These are phyloP conservation scores for Piezodorus guildinii DNA, from an alignment of 1,140 invertebrate species.

Conservation along the genomic window DNA sequence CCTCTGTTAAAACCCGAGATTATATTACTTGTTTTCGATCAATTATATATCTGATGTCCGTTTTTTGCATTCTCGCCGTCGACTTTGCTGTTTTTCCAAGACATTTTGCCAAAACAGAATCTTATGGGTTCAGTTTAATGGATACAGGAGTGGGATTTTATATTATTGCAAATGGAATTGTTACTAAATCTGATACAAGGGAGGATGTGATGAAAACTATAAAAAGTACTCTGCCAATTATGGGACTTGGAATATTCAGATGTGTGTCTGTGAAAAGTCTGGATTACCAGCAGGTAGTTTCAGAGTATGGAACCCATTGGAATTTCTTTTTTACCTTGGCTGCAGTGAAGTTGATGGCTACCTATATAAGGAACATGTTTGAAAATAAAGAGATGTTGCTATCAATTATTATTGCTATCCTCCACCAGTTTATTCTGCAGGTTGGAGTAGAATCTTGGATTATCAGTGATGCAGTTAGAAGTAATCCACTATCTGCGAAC, in stretches of 20 bases:
- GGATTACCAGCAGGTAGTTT: constrained; percentile 74
- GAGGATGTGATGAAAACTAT: constrained; percentile 27
- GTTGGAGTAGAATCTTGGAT: constrained; percentile 57
- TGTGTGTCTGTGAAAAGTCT: constrained; percentile 47
- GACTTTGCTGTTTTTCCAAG: constrained; percentile 82
- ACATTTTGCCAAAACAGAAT: constrained; percentile 74
- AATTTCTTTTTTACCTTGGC: constrained; percentile 93
- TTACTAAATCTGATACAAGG: background rate
- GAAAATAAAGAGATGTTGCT: constrained; percentile 38
- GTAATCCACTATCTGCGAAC: constrained; percentile 65
- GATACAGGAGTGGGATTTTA: constrained; percentile 87
- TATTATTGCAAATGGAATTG: constrained; percentile 70
- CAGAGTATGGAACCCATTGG: constrained; percentile 93
- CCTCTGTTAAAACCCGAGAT: constrained; percentile 33
- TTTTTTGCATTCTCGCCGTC: constrained; percentile 78
- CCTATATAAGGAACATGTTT: constrained; percentile 42
- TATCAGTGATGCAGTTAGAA: constrained; percentile 43
- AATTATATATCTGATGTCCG: constrained; percentile 60
- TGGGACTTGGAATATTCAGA: constrained; percentile 59
- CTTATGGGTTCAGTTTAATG: constrained; percentile 83
- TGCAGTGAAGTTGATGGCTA: constrained; percentile 61
- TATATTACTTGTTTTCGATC: constrained; percentile 57
- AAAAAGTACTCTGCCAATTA: constrained; percentile 37
- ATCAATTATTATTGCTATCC: constrained; percentile 40
- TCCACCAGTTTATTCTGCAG: constrained; percentile 59